Conservation (phyloP, 2,113 vertebrate species). For the Ctenodactylus gundi region DNA sequence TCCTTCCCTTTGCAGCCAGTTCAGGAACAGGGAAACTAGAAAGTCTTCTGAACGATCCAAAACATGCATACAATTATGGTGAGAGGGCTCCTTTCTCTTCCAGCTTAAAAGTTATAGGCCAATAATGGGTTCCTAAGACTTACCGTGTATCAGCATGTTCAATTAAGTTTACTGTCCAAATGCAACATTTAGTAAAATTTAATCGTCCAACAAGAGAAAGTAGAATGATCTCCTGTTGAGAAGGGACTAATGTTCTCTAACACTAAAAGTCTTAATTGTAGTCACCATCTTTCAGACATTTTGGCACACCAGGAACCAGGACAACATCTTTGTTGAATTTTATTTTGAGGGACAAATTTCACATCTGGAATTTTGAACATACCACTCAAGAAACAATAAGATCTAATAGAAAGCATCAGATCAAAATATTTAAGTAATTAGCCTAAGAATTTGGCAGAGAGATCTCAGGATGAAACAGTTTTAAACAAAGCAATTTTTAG, state of each 20-base stretch:
- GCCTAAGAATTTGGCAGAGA: conserved; percentile 36
- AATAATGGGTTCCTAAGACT: background rate
- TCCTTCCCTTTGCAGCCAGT: background rate
- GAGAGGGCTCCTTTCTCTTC: background rate
- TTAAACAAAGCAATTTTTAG: too few species aligned
- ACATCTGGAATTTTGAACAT: conserved; percentile 51
- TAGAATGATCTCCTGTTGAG: conserved; percentile 22
- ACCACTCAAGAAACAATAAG: conserved; percentile 1
- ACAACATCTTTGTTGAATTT: conserved; percentile 52
- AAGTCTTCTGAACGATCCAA: background rate
- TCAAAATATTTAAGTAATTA: conserved; percentile 60
- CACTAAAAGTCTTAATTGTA: background rate
- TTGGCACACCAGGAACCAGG: conserved; percentile 46
- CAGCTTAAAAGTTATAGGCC: background rate
- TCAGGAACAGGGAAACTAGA: background rate
- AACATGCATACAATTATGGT: background rate
- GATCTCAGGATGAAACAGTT: conserved; percentile 11
- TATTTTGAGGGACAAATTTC: conserved; percentile 35
- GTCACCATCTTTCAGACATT: conserved; percentile 11
- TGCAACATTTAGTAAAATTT: background rate
- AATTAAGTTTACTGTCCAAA: conserved; percentile 15
- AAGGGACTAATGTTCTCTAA: conserved; percentile 26
- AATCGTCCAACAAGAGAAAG: background rate
- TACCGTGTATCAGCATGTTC: background rate
- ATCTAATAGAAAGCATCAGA: conserved; percentile 13